Evolutionary conservation across 2,113 vertebrate genomes (phyloP).

Genomic region (Siniperca chuatsi): DNA sequence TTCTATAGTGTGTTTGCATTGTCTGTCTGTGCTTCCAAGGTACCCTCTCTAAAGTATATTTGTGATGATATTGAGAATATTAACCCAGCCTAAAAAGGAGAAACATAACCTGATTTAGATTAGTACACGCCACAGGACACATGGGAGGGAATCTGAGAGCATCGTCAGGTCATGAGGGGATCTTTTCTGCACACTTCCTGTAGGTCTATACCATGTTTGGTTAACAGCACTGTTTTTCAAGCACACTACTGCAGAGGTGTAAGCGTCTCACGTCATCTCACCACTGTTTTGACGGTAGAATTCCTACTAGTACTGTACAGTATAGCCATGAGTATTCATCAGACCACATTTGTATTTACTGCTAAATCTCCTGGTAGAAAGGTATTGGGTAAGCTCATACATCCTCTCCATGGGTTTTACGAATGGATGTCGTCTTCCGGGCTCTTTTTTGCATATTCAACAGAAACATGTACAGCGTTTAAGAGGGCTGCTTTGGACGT

Average conservation of each 20-base stretch:
- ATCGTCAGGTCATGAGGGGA: slow-evolving; percentile 46
- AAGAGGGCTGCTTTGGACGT: slow-evolving; percentile 86
- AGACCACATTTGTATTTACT: slow-evolving; percentile 72
- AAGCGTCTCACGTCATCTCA: slow-evolving; percentile 45
- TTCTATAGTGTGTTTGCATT: slow-evolving; percentile 80
- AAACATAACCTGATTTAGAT: slow-evolving; percentile 71
- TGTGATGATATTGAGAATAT: slow-evolving; percentile 73
- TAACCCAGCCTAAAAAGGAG: slow-evolving; percentile 71
- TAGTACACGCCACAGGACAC: slow-evolving; percentile 56
- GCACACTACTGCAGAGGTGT: slow-evolving; percentile 75
- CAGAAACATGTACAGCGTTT: slow-evolving; percentile 79
- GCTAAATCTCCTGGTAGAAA: slow-evolving; percentile 61
- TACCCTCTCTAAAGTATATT: slow-evolving; percentile 81
- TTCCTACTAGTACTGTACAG: slow-evolving; percentile 76
- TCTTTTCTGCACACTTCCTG: slow-evolving; percentile 70
- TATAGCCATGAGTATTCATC: slow-evolving; percentile 73
- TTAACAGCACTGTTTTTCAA: slow-evolving; percentile 80
- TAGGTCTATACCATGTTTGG: slow-evolving; percentile 61
- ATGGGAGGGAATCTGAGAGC: slow-evolving; percentile 61
- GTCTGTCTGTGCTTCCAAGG: slow-evolving; percentile 85
- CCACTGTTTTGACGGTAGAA: slow-evolving; percentile 39
- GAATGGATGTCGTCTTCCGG: slow-evolving; percentile 81
- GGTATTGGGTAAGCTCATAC: slow-evolving; percentile 68
- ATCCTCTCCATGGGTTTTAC: slow-evolving; percentile 67
- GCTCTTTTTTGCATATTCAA: slow-evolving; percentile 76